Evolutionary conservation across 2,888 invertebrate species (phyloP).

Genomic region (Drosophila subsilvestris): DNA sequence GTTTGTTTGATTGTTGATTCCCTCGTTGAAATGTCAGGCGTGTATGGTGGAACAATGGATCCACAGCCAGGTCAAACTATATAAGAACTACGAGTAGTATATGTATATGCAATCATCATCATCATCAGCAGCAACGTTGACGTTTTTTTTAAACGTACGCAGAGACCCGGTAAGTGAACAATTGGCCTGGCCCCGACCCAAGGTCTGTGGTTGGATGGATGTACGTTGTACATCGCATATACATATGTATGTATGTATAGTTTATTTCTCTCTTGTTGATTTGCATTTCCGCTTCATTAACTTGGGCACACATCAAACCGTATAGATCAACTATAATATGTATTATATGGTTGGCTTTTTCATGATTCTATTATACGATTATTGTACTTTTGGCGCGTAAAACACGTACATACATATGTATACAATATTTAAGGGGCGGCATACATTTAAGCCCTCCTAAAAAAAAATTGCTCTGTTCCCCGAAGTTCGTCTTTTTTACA

Average conservation of each 20-base stretch:
- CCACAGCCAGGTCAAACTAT: conserved; percentile 15
- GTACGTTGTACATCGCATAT: conserved; percentile 5
- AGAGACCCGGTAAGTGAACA: conserved; percentile 66
- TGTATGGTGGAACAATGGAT: conserved; percentile 42
- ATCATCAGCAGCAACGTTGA: conserved; percentile 17
- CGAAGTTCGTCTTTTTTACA: conserved; percentile 28
- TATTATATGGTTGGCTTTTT: conserved; percentile 43
- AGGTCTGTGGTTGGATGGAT: conserved; percentile 27
- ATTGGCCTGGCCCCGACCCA: conserved; percentile 55
- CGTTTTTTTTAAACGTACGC: conserved; percentile 39
- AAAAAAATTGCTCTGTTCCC: conserved; percentile 50
- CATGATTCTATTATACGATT: conserved; percentile 12
- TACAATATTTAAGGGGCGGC: conserved; percentile 40
- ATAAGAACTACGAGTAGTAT: conserved; percentile 2
- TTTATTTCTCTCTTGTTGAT: conserved; percentile 42
- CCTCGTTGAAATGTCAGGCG: conserved; percentile 34
- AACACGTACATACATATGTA: conserved; percentile 14
- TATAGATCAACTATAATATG: conserved; percentile 14
- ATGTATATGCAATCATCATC: conserved; percentile 11
- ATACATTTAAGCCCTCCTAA: conserved; percentile 23
- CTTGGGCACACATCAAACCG: conserved; percentile 26
- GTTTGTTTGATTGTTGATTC: conserved; percentile 20
- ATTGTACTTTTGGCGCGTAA: conserved; percentile 58
- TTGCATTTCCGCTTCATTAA: conserved; percentile 73
- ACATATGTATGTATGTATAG: neutral